Evolutionary conservation across 1,140 invertebrate genomes (phyloP).

Genomic region (Pararge aegeria): DNA sequence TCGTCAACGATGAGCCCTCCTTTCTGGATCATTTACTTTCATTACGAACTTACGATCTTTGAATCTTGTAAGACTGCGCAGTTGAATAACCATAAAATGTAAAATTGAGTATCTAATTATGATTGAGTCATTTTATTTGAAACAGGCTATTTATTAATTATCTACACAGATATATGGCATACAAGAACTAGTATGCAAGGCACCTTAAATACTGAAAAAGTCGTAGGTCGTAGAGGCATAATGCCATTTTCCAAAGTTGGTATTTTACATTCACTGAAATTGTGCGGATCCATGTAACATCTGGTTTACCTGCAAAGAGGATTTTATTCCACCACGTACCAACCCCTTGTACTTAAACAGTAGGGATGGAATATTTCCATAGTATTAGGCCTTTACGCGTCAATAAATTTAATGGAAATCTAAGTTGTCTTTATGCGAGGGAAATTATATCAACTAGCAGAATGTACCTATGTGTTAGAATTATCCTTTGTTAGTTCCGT

Average conservation of each 20-base stretch:
- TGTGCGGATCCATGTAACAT: slow-evolving; percentile 31
- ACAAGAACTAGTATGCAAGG: no score
- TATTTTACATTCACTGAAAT: slow-evolving; percentile 18
- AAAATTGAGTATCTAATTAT: slow-evolving; percentile 45
- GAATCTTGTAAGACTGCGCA: slow-evolving; percentile 36
- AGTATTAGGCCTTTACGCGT: slow-evolving; percentile 7
- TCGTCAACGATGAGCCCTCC: slow-evolving; percentile 29
- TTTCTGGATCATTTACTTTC: slow-evolving; percentile 55
- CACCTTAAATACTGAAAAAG: background rate
- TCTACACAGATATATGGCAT: no score
- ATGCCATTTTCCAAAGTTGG: background rate
- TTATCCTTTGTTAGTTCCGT: no score
- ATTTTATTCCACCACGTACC: slow-evolving; percentile 26
- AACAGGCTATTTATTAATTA: no score
- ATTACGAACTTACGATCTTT: slow-evolving; percentile 47
- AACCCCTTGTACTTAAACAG: slow-evolving; percentile 12
- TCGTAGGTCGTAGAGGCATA: background rate
- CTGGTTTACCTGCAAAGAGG: slow-evolving; percentile 29
- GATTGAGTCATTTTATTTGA: no score
- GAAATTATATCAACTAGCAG: background rate
- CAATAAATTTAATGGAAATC: slow-evolving; percentile 10
- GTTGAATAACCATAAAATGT: slow-evolving; percentile 50
- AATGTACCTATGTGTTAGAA: no score
- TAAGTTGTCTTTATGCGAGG: background rate
- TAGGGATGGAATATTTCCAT: slow-evolving; percentile 20